Evolutionary conservation across 1,140 invertebrate genomes (phyloP).

Genomic region (Diorhabda sublineata): DNA sequence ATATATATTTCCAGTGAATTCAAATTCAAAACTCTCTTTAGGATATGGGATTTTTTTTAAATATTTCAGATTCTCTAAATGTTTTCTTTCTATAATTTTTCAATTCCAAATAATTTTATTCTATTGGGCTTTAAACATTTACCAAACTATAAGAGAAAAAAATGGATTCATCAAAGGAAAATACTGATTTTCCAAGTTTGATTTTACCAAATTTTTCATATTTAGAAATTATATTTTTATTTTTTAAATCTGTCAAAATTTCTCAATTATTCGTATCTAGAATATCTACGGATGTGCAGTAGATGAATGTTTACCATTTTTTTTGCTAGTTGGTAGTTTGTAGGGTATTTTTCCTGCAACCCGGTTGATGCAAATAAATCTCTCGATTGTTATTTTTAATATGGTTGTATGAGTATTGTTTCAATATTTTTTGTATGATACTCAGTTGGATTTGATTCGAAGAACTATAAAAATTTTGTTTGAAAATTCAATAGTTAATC

Average conservation of each 20-base stretch:
- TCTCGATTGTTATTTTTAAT: neutral
- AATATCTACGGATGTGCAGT: slow-evolving; percentile 13
- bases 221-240: neutral
- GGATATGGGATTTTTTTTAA: no score
- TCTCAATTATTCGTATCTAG: slow-evolving; percentile 19
- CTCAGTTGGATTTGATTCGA: neutral
- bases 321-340: slow-evolving; percentile 21
- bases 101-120: no score
- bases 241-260: neutral
- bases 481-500: neutral
- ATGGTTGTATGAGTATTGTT: neutral
- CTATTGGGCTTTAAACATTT: no score
- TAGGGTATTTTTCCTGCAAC: slow-evolving; percentile 23
- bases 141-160: neutral
- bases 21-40: no score
- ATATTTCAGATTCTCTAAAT: no score
- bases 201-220: slow-evolving; percentile 16
- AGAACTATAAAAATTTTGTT: neutral
- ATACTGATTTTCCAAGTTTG: neutral
- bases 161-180: neutral
- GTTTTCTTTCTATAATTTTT: no score
- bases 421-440: neutral
- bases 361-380: neutral
- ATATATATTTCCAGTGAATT: no score
- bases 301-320: slow-evolving; percentile 21